Evolutionary conservation across 2,113 vertebrate species (phyloP).

Genomic region (Mandrillus leucophaeus): DNA sequence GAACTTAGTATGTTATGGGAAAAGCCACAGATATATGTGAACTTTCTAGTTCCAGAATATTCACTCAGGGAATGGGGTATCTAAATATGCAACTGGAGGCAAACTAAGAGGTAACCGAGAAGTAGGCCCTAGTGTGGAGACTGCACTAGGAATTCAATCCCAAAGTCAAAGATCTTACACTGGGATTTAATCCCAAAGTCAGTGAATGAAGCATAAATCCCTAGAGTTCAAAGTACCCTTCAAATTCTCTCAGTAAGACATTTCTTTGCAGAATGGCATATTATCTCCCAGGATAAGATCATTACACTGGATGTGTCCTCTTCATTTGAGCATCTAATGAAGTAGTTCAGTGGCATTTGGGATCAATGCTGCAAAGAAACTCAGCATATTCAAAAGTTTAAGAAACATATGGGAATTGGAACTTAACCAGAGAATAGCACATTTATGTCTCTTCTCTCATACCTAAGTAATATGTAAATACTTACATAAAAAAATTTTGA

Average conservation of each 20-base stretch:
- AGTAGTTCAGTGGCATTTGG: not conserved
- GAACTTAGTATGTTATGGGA: not conserved
- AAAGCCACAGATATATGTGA: not conserved
- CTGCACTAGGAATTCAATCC: not conserved
- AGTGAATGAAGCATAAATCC: not conserved
- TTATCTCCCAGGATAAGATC: not conserved
- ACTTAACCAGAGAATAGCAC: not conserved
- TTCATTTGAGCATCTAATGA: slow-evolving; percentile 35
- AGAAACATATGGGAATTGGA: not conserved
- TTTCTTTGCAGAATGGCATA: not conserved
- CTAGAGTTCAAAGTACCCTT: not conserved
- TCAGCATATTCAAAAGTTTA: not conserved
- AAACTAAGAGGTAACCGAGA: not conserved
- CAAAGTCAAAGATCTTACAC: not conserved
- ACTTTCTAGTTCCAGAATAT: not conserved
- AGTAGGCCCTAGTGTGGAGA: not conserved
- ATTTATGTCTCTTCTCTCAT: not conserved
- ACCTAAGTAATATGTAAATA: not conserved
- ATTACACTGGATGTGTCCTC: not conserved
- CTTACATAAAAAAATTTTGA: not conserved
- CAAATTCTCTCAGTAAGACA: not conserved
- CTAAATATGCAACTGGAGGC: not conserved
- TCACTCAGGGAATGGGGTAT: not conserved
- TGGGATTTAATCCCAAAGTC: not conserved
- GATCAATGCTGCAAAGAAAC: not conserved